Evolutionary conservation across 2,888 invertebrate species (phyloP), one percentile per base, ranked within the genome.

Genomic region (Trileptium ribeirensis): DNA sequence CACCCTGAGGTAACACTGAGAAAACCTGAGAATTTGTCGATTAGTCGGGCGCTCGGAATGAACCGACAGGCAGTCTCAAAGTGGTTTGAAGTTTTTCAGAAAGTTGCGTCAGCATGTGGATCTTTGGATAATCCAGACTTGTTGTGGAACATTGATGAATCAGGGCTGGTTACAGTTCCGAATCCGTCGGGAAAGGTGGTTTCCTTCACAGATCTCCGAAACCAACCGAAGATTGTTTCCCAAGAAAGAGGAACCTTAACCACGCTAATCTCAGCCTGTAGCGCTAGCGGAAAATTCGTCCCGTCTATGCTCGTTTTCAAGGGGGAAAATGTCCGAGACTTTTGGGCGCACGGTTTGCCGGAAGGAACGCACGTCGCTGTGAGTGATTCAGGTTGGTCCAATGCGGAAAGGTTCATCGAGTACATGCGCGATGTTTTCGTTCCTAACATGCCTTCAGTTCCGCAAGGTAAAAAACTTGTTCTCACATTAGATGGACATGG

Each of bases 271-370:
- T 31, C 8, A 19, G 70, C 70, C 8, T 70, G 70, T 29, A 70
- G 29, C 31, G 70, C 70, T 29, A 36, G 3, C 29, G 70, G 70
- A 3, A 8, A 29, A 3, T 70, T 33, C 70, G 8, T 70, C 8
- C 70, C 70, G 70, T 36, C 70, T 70, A 70, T 70, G 70, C 70
- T 70, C 8, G 36, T 70, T 19, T 8, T 70, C 8, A 70, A 70
- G 36, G 70, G 70, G 15, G 3, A 70, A 36, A 3, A 36, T 33
- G 8, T 36, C 8, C 29, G 36, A 19, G 15, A 31, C 8, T 19
- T 8, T 19, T 70, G 70, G 70, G 8, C 8, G 36, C 29, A 15
- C 15, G 70, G 36, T 70, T 8, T n/a, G 70, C 8, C 8, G 3
- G 33, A 31, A n/a, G 29, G 36, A 29, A 70, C 31, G 8, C 15